A percentile compares a stretch with the other conserved stretches of the same genome.
phyloP scores from a whole-genome alignment of 2,797 vertebrate genomes.

The Lutjanus campechanus region DNA sequence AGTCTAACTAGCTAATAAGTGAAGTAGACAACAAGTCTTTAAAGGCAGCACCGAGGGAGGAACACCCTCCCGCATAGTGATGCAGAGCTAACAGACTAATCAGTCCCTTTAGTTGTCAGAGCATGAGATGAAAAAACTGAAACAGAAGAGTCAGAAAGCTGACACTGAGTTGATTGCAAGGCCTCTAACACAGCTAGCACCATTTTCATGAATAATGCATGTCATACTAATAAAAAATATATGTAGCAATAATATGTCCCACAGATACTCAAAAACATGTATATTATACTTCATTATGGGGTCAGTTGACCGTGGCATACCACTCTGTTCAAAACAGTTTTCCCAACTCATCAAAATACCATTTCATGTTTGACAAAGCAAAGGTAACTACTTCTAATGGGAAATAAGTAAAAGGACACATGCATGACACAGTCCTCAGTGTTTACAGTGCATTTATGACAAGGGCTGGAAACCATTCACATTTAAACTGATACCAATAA shows the following conservation, averaged over 20 bases:
- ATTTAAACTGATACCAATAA: too few species aligned
- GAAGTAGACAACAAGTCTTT: slow-evolving; percentile 27
- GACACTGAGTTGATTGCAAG: slow-evolving; percentile 9
- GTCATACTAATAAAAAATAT: neutral
- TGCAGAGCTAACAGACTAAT: slow-evolving; percentile 14
- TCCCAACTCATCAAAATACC: neutral
- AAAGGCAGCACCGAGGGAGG: slow-evolving; percentile 19
- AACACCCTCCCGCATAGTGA: slow-evolving; percentile 16
- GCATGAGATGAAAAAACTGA: neutral
- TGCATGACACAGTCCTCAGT: neutral
- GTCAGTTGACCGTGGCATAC: neutral
- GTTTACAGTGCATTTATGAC: neutral
- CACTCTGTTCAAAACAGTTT: neutral
- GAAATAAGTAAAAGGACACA: neutral
- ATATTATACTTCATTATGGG: neutral
- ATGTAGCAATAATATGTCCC: neutral
- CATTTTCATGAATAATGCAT: slow-evolving; percentile 25
- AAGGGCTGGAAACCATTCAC: too few species aligned
- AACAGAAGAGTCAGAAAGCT: neutral
- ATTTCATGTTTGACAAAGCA: neutral
- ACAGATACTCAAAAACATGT: neutral
- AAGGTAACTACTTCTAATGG: neutral
- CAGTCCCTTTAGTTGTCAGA: neutral
- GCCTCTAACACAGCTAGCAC: neutral
- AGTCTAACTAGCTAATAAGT: slow-evolving; percentile 27